A percentile compares a stretch with the other conserved stretches of the same genome.
phyloP scores from a whole-genome alignment of 2,113 vertebrate genomes.

The Zapus hudsonius region DNA sequence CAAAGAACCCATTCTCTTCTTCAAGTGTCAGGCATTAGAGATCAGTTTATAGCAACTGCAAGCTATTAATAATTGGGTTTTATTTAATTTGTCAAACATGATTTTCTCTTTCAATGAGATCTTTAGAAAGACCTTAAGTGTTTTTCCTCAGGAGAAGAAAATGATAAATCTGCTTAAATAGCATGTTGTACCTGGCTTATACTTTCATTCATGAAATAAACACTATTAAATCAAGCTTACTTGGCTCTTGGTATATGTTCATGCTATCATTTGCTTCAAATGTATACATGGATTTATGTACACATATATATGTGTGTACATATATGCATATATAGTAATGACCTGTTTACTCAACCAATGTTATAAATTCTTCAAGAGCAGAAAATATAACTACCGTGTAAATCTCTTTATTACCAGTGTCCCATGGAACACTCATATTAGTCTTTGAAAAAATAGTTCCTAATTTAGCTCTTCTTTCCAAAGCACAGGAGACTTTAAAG shows the following conservation, averaged over 20 bases:
- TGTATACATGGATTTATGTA: neutral
- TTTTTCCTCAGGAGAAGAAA: slow-evolving; percentile 59
- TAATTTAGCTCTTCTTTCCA: slow-evolving; percentile 39
- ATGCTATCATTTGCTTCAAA: slow-evolving; percentile 12
- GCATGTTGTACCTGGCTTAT: slow-evolving; percentile 38
- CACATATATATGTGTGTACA: neutral
- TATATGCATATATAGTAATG: neutral
- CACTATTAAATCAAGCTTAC: slow-evolving; percentile 21
- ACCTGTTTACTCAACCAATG: neutral
- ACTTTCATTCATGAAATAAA: slow-evolving; percentile 53
- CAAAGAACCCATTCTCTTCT: slow-evolving; percentile 41
- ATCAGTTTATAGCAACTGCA: slow-evolving; percentile 63
- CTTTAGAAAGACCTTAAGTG: slow-evolving; percentile 80
- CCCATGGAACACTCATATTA: neutral
- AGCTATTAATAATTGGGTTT: slow-evolving; percentile 75
- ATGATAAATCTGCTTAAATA: slow-evolving; percentile 74
- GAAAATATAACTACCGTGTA: slow-evolving; percentile 3
- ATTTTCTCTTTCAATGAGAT: slow-evolving; percentile 78
- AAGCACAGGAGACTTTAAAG: slow-evolving; percentile 7
- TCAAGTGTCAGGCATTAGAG: slow-evolving; percentile 24
- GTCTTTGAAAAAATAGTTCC: neutral
- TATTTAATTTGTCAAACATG: slow-evolving; percentile 75
- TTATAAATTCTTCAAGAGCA: slow-evolving; percentile 46
- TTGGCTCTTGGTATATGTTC: neutral
- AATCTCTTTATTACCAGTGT: neutral